phyloP scores from a whole-genome alignment of 2,888 invertebrate genomes.

The Limnephilus auricula region DNA sequence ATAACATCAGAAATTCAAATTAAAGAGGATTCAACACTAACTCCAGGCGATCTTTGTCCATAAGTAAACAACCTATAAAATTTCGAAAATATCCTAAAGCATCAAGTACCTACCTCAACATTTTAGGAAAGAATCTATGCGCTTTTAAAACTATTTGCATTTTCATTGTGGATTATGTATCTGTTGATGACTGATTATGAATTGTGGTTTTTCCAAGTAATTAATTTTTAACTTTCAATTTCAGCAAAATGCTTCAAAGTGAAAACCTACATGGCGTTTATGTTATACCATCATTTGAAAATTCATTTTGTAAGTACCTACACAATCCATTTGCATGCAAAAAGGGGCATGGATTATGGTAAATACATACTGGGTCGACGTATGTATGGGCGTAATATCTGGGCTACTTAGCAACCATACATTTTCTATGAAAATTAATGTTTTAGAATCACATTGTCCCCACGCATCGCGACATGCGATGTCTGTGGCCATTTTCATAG shows the following conservation, averaged over 20 bases:
- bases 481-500: too few species aligned
- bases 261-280: slow-evolving; percentile 93
- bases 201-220: neutral
- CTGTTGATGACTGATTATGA: neutral
- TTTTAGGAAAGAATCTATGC: neutral
- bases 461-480: too few species aligned
- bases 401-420: too few species aligned
- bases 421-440: too few species aligned
- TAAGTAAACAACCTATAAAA: neutral
- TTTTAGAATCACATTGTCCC: too few species aligned
- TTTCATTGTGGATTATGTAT: neutral
- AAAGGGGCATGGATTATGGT: neutral
- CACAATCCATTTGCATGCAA: neutral
- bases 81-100: neutral
- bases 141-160: neutral
- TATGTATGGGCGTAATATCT: too few species aligned
- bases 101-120: neutral
- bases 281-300: slow-evolving; percentile 93
- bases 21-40: neutral
- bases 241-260: slow-evolving; percentile 89
- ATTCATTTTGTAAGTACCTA: slow-evolving; percentile 74
- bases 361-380: too few species aligned
- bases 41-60: neutral
- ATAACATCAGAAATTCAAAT: neutral
- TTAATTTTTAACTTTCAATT: slow-evolving; percentile 69